Percentiles rank a stretch among this genome's conserved stretches.
Conservation (phyloP, 2,888 invertebrate species). For the Pardosa pseudoannulata region DNA sequence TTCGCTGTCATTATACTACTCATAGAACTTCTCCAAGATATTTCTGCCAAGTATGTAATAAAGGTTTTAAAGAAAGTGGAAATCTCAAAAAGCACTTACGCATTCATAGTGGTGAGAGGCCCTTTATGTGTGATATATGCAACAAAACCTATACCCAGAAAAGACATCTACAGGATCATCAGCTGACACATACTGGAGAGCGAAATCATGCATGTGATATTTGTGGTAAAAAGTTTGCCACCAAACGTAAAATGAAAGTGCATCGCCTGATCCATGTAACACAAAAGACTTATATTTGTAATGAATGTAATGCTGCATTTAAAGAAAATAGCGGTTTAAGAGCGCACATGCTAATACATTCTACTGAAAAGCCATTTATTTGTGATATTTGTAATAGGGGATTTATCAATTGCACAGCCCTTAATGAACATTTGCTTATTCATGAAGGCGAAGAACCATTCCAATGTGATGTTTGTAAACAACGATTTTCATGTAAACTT, state of each 20-base stretch:
- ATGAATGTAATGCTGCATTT: conserved; percentile 5
- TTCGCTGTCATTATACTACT: neutral
- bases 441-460: neutral
- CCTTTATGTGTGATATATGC: conserved; percentile 5
- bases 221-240: neutral
- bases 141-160: neutral
- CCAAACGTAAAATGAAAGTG: neutral
- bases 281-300: neutral
- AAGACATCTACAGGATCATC: neutral
- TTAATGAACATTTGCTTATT: neutral
- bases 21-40: neutral
- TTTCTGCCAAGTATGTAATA: conserved; percentile 9
- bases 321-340: neutral
- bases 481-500: neutral
- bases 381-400: conserved; percentile 2
- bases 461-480: neutral
- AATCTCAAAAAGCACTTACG: conserved; percentile 11
- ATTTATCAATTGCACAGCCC: neutral
- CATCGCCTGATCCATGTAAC: neutral
- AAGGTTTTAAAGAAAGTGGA: conserved; percentile 15
- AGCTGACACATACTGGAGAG: neutral
- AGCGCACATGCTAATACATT: neutral
- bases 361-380: conserved; percentile 5
- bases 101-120: conserved; percentile 5
- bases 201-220: neutral